Conservation (phyloP, 23 tunicate genomes). For the Styela clava region DNA sequence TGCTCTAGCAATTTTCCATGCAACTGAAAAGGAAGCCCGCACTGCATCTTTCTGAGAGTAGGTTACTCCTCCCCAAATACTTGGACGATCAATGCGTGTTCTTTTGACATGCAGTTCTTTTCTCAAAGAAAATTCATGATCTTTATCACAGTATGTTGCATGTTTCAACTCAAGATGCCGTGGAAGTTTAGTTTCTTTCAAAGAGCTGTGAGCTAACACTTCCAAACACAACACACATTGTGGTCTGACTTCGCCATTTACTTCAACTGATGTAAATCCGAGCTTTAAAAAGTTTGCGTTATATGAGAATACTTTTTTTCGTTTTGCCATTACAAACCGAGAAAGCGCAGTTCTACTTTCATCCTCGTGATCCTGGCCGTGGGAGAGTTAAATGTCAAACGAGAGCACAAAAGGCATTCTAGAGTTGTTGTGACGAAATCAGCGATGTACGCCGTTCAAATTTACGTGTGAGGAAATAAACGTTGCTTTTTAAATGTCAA, state of each 20-base stretch:
- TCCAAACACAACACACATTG: conserved; percentile 51
- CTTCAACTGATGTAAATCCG: conserved; percentile 50
- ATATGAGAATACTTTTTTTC: conserved; percentile 51
- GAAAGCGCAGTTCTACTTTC: background rate
- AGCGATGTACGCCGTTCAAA: background rate
- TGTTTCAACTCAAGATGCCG: conserved; percentile 55
- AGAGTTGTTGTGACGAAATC: background rate
- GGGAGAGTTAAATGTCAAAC: background rate
- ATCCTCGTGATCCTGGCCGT: background rate
- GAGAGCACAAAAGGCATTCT: conserved; percentile 4
- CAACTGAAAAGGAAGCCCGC: conserved; percentile 49
- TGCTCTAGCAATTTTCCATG: too few species aligned
- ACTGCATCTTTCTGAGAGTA: conserved; percentile 37
- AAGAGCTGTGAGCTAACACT: conserved; percentile 61
- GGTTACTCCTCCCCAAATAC: conserved; percentile 49
- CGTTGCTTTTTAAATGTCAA: too few species aligned
- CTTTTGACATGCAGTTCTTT: conserved; percentile 37
- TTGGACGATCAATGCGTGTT: conserved; percentile 55
- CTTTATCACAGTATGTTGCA: conserved; percentile 31
- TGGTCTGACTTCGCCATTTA: conserved; percentile 55
- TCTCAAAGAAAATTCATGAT: conserved; percentile 25
- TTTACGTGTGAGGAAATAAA: too few species aligned
- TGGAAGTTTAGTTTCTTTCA: conserved; percentile 46
- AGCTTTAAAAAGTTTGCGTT: conserved; percentile 29
- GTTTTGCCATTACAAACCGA: conserved; percentile 40